phyloP scores from a whole-genome alignment of 2,888 invertebrate species.

The Merodon equestris region DNA sequence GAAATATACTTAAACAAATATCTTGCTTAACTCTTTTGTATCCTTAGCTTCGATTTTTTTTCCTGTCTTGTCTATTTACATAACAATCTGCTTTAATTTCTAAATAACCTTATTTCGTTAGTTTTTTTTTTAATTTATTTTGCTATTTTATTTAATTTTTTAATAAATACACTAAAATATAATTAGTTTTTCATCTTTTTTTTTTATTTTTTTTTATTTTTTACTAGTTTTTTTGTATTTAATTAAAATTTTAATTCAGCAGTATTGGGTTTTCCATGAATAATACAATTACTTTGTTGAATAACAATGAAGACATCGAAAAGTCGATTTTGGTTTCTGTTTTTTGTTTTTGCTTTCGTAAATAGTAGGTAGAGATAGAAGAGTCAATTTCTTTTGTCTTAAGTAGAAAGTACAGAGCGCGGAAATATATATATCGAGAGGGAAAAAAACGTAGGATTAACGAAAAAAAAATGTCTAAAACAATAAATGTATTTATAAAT shows the following conservation, averaged over 20 bases:
- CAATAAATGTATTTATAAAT: too few relatives aligned
- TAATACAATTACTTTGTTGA: too few relatives aligned
- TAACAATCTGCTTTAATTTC: slow-evolving; percentile 43
- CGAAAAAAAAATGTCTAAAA: too few relatives aligned
- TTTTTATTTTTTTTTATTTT: slow-evolving; percentile 8
- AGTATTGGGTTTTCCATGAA: slow-evolving; percentile 27
- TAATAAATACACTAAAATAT: slow-evolving; percentile 40
- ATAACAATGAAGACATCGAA: slow-evolving; percentile 10
- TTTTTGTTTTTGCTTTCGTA: too few relatives aligned
- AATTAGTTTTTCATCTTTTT: slow-evolving; percentile 3
- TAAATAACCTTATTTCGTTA: slow-evolving; percentile 52
- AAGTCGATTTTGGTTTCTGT: slow-evolving; percentile 7
- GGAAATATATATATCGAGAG: too few relatives aligned
- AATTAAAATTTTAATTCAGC: slow-evolving; percentile 19
- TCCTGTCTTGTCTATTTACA: slow-evolving; percentile 44
- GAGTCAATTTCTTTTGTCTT: slow-evolving; percentile 8
- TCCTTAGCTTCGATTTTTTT: slow-evolving; percentile 8
- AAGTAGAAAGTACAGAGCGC: slow-evolving; percentile 22
- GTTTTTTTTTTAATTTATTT: slow-evolving; percentile 38
- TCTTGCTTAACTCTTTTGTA: slow-evolving; percentile 21
- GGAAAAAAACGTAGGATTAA: too few relatives aligned
- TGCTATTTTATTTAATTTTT: slow-evolving; percentile 64
- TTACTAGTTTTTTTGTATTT: slow-evolving; percentile 17
- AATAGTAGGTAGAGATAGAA: not conserved
- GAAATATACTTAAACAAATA: slow-evolving; percentile 61